Percentiles rank a stretch among this genome's conserved stretches.
Evolutionary conservation across 2,113 vertebrate genomes (phyloP).

Genomic region (Cyprinodon brontotheroides): DNA sequence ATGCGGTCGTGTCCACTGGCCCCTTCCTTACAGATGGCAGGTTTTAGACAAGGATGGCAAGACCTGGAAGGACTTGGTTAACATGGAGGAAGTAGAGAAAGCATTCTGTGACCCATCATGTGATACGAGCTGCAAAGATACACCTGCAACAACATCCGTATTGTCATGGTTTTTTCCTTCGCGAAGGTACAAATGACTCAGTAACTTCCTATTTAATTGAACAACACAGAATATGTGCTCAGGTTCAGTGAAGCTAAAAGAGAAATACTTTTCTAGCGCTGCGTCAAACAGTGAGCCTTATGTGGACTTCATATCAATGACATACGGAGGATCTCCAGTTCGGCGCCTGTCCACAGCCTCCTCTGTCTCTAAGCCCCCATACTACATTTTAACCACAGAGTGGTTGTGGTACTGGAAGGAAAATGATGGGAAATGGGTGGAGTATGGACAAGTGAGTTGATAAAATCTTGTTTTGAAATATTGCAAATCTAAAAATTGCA

Average conservation of each 20-base stretch:
- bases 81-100: constrained; percentile 85
- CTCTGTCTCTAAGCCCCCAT: constrained; percentile 86
- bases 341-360: constrained; percentile 90
- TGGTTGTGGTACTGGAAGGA: constrained; percentile 95
- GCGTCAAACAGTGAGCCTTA: rapidly evolving
- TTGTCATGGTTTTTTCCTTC: not conserved
- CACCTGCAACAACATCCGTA: rapidly evolving
- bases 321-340: constrained; percentile 59
- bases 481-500: too few species aligned
- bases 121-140: constrained; percentile 50
- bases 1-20: constrained; percentile 85
- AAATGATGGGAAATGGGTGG: constrained; percentile 81
- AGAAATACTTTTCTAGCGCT: constrained; percentile 17
- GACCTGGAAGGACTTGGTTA: constrained; percentile 80
- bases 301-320: constrained; percentile 84
- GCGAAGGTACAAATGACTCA: not conserved
- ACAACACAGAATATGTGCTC: not conserved
- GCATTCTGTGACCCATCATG: constrained; percentile 84
- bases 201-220: not conserved
- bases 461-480: not conserved
- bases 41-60: constrained; percentile 43
- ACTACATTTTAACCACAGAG: constrained; percentile 90
- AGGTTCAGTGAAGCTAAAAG: not conserved
- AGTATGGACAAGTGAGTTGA: constrained; percentile 87
- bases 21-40: constrained; percentile 92